Evolutionary conservation across 2,888 invertebrate genomes (phyloP).

Genomic region (Callinectes sapidus): DNA sequence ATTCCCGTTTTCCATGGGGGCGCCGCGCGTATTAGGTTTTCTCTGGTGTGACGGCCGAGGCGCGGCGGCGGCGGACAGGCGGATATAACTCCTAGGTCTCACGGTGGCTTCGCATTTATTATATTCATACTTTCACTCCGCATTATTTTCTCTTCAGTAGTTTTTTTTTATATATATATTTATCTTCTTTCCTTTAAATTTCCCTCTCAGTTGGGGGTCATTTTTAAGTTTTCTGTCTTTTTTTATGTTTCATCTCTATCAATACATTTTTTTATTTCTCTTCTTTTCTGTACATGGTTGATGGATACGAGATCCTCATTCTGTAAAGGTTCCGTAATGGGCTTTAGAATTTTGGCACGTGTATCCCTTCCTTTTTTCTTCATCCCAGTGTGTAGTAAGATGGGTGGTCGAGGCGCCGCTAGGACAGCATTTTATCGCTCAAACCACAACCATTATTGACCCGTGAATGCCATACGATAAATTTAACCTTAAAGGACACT

Average conservation of each 20-base stretch:
- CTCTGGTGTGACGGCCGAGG: conserved; percentile 29
- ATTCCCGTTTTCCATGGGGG: conserved; percentile 58
- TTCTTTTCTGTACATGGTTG: neutral
- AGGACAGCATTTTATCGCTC: neutral
- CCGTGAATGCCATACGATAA: conserved; percentile 1
- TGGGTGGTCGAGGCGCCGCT: conserved; percentile 25
- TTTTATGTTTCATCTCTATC: neutral
- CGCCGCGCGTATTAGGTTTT: conserved; percentile 11
- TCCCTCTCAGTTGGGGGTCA: neutral
- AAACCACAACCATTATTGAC: neutral
- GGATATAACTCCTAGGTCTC: neutral
- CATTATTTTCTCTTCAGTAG: neutral
- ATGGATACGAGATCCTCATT: neutral
- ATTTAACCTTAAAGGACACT: neutral
- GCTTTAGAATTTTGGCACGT: neutral
- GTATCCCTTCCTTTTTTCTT: neutral
- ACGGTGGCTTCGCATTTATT: conserved; percentile 15
- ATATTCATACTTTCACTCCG: neutral
- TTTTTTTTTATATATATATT: neutral
- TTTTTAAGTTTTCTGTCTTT: neutral
- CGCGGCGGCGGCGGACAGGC: neutral
- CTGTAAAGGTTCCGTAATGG: neutral
- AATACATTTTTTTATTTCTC: neutral
- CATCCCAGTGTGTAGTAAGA: neutral
- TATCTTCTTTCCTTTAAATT: neutral